phyloP scores from a whole-genome alignment of 2,888 invertebrate genomes.

The Drosophila neoperkinsi region DNA sequence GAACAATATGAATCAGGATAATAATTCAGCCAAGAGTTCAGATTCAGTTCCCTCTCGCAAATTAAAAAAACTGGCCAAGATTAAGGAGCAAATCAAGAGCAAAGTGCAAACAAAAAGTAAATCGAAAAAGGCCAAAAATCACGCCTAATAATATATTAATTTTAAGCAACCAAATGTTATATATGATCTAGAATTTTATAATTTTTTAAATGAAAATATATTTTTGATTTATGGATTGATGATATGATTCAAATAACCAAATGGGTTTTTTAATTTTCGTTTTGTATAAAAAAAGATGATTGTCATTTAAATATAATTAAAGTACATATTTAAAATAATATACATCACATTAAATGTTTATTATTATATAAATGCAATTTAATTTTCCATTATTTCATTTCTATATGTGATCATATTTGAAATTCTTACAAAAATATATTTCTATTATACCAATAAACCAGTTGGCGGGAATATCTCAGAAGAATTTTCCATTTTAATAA shows the following conservation, averaged over 20 bases:
- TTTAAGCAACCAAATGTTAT: not conserved
- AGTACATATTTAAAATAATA: not conserved
- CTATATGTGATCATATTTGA: not conserved
- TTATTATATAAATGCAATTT: not conserved
- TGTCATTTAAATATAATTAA: not conserved
- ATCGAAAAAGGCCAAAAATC: constrained; percentile 21
- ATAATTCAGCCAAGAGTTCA: not conserved
- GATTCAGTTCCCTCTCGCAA: constrained; percentile 5
- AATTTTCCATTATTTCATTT: not conserved
- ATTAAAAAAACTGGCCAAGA: constrained; percentile 35
- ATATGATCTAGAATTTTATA: constrained; percentile 4
- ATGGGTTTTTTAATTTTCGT: not conserved
- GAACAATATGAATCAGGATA: constrained; percentile 3
- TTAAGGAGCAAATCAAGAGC: constrained; percentile 31
- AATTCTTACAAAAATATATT: not conserved
- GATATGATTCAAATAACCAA: not conserved
- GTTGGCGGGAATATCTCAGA: not conserved
- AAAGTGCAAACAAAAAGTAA: constrained; percentile 20
- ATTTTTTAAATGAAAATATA: not conserved
- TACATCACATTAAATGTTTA: too few relatives aligned
- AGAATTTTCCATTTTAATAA: not conserved
- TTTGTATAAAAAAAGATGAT: not conserved
- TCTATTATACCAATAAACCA: not conserved
- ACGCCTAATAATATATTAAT: not conserved
- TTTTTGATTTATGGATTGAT: not conserved